Percentiles rank a stretch among this genome's conserved stretches.
These are phyloP conservation scores for Prunella himalayana DNA, from an alignment of 2,113 vertebrate species.

Conservation along the genomic window DNA sequence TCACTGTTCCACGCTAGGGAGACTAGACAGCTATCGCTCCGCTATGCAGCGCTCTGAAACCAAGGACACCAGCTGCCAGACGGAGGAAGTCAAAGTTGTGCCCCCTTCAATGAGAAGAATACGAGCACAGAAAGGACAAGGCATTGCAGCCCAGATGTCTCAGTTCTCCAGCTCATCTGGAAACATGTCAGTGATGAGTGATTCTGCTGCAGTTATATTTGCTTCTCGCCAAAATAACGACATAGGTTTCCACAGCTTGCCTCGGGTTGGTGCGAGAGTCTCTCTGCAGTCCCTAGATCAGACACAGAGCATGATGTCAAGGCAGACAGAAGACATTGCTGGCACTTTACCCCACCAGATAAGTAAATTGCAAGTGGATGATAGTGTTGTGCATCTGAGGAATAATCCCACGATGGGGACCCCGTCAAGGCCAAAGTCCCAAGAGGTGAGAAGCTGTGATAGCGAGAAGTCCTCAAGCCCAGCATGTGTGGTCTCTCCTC, in stretches of 20 bases:
- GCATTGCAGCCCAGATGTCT: constrained; percentile 93
- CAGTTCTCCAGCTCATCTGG: constrained; percentile 87
- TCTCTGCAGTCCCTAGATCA: constrained; percentile 81
- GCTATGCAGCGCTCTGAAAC: constrained; percentile 75
- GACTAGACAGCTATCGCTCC: constrained; percentile 76
- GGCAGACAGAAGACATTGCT: constrained; percentile 67
- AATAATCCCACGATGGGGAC: constrained; percentile 59
- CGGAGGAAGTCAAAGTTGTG: constrained; percentile 87
- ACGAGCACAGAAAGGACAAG: constrained; percentile 90
- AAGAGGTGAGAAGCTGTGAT: constrained; percentile 79
- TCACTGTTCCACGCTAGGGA: constrained; percentile 84
- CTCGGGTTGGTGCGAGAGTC: constrained; percentile 81
- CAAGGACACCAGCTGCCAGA: constrained; percentile 93
- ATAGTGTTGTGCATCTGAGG: constrained; percentile 77
- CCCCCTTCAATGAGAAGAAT: constrained; percentile 95
- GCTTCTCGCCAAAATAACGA: constrained; percentile 73
- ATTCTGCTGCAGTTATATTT: constrained; percentile 75
- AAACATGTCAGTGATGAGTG: constrained; percentile 85
- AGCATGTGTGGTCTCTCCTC: constrained; percentile 85
- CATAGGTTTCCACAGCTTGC: constrained; percentile 88
- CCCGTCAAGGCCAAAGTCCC: constrained; percentile 80
- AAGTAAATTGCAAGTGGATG: constrained; percentile 76
- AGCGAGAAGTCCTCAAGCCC: constrained; percentile 67
- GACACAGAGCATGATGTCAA: constrained; percentile 68
- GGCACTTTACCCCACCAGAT: constrained; percentile 70